Evolutionary conservation across 2,888 invertebrate species (phyloP), one percentile per base, ranked within the genome.

Genomic region (Stenoptilia bipunctidactyla): DNA sequence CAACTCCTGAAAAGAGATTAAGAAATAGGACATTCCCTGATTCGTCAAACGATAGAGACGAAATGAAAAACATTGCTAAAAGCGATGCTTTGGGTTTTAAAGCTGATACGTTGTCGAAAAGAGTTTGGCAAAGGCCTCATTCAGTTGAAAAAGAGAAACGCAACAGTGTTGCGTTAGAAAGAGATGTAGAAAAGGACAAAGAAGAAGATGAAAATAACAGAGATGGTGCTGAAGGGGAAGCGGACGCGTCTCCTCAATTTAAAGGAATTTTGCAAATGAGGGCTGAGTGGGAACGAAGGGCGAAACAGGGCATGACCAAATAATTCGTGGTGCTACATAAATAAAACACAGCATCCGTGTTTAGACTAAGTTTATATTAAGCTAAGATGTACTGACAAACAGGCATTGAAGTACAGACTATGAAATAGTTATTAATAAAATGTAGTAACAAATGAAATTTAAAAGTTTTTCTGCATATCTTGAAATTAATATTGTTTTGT

Each of bases 201-300:
- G 65, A 62, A 27, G 75, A 71, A 47, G 58, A 55, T 37, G 67
- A 43, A 46, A 70, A 56, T 41, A 71, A 73, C 51, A 73, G 62
- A 42, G 72, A 65, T 42, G 59, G 60, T 43, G 58, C 50, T 43
- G 68, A 55, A 12, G 66, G 61, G 6, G 76, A 72, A 46, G 76
- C 75, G 6, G 80, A 75, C 43, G 75, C 68, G 36, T 70, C 82
- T 45, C 86, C 86, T 34, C 85, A 86, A 58, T 89, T 90, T 55
- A 91, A 91, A 58, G 89, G 91, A 44, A 91, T 92, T 48, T 86
- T 90, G 61, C 91, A 91, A 58, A 86, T 91, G 58, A 85, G 89
- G 42, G 91, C 91, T 4, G 90, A 92, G 59, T 92, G 92, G 92
- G 92, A 92, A 65, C 86, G 90, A 53, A 80, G 92, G 50, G 90